These are phyloP conservation scores for Lacanobia oleracea DNA, from an alignment of 2,888 invertebrate species.

Conservation along the genomic window DNA sequence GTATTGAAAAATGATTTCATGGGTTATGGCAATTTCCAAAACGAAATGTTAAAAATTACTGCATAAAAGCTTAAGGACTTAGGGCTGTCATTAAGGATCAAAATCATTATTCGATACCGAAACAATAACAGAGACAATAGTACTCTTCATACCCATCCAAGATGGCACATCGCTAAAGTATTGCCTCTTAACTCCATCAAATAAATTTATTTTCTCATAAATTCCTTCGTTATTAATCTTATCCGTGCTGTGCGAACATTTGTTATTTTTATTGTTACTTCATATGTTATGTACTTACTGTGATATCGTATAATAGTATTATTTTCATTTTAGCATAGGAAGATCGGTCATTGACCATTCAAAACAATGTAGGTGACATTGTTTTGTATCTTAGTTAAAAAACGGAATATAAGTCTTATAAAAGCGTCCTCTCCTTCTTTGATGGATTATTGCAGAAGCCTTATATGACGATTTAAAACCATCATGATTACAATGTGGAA, in stretches of 20 bases:
- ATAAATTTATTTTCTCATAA: conserved; percentile 77
- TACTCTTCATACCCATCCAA: conserved; percentile 2
- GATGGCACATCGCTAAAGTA: conserved; percentile 45
- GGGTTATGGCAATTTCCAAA: no score
- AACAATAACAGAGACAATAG: conserved; percentile 6
- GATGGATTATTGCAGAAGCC: no score
- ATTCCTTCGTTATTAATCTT: conserved; percentile 75
- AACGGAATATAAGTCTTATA: no score
- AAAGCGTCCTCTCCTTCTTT: no score
- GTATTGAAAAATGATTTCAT: no score
- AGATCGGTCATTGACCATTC: no score
- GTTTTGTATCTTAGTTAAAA: no score
- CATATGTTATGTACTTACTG: conserved; percentile 49
- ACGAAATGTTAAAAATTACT: no score
- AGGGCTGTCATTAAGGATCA: neutral
- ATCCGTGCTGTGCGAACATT: conserved; percentile 70
- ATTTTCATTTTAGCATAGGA: neutral
- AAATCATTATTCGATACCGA: neutral
- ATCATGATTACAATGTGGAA: no score
- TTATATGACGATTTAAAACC: no score
- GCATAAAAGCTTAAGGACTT: no score
- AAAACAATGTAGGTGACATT: no score
- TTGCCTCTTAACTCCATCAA: conserved; percentile 72
- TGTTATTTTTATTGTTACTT: conserved; percentile 75
- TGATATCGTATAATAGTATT: conserved; percentile 6